A percentile compares a stretch with the other conserved stretches of the same genome.
Conservation (phyloP, 2,113 vertebrate species). For the Elanoides forficatus region DNA sequence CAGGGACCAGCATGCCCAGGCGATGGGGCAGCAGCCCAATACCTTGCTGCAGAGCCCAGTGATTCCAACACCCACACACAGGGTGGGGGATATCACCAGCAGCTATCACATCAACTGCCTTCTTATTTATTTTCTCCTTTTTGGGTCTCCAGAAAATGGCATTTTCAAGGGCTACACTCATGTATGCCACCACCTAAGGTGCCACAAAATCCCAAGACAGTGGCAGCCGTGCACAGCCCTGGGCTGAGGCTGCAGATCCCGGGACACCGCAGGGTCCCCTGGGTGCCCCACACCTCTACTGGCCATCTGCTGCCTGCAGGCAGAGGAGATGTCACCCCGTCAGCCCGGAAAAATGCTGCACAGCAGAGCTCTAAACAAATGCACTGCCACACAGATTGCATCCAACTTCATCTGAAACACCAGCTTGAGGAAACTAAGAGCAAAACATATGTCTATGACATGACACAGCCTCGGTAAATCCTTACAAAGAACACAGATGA, state of each 20-base stretch:
- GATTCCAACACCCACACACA: fast-evolving
- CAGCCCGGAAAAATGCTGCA: not conserved
- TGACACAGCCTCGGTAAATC: not conserved
- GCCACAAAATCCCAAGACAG: fast-evolving
- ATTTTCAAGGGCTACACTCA: not conserved
- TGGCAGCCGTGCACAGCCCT: not conserved
- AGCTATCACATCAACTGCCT: not conserved
- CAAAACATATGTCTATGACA: not conserved
- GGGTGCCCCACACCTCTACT: not conserved
- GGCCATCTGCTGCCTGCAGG: not conserved
- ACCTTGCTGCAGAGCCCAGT: too few species aligned
- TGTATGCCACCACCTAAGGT: not conserved
- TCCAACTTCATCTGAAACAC: not conserved
- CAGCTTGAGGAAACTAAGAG: not conserved
- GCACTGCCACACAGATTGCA: fast-evolving
- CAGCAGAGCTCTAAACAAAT: not conserved
- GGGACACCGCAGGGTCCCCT: fast-evolving
- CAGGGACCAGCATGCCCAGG: not conserved
- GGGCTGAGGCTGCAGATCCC: not conserved
- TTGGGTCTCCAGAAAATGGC: not conserved
- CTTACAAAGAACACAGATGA: not conserved
- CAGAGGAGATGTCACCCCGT: not conserved
- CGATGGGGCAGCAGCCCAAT: fast-evolving
- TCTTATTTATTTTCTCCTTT: not conserved
- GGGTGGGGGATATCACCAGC: not conserved